Base-by-base conservation (phyloP, 1,140 invertebrate genomes). In the Planococcus citri region DNA sequence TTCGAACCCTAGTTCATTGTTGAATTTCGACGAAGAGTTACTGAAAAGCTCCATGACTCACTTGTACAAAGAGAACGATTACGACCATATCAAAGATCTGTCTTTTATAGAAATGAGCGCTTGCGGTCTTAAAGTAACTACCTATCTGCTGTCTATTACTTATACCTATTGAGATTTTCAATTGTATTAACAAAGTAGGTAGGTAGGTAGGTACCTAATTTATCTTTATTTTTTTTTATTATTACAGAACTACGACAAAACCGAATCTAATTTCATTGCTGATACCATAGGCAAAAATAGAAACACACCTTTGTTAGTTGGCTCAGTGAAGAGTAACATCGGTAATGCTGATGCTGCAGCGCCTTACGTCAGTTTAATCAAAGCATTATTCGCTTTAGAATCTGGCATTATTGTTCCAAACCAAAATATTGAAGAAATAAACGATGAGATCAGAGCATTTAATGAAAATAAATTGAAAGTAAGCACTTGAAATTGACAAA, bases 321-420 rank as follows among this genome's bases (percentile, higher is more conserved):
- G 89, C 3, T 88, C 88, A 0, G 82, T 89, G 1, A 91, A 91
- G 76, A 85, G 86, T 12, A 91, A 90, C 76, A 82, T 89, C 78
- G 90, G 90, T 0, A 88, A 91, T 74, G 81, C 86, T 27, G 88
- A 90, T 77, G 83, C 87, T 24, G 83, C 84, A 1, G 86, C 87
- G 74, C 80, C 82, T 58, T 73, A 88, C 0, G 81, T 82, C 70
- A 79, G 83, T 1, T 73, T 88, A 33, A 79, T 82, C 10, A 88
- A 88, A 78, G 82, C 72, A 4, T 27, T 77, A 27, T 71, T 77
- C 58, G 51, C 73, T 9, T 51, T 75, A 12, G 73, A 76, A 10
- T 58, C 37, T 17, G 73, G 73, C 1, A 60, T 71, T 12, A 76
- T 77, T 61, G 74, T 75, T 10, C 74, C 75, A 4, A 77, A 75